These are phyloP conservation scores for Numenius arquata DNA, from an alignment of 2,113 vertebrate species.

Conservation along the genomic window DNA sequence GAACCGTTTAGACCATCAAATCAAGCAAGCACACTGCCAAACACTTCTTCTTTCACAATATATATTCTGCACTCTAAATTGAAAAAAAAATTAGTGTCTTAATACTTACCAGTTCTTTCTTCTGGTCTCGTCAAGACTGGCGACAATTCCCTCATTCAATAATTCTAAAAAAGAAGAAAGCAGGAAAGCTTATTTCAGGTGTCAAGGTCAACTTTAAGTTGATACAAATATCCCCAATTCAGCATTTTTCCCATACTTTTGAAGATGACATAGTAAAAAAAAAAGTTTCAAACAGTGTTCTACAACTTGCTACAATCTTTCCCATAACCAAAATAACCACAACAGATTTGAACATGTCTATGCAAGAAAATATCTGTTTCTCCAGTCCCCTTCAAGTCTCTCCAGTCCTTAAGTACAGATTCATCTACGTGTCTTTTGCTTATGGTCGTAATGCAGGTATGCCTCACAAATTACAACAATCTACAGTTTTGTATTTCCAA, in stretches of 20 bases:
- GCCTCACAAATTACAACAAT: background rate
- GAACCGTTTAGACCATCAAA: background rate
- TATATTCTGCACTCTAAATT: background rate
- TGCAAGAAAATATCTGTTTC: background rate
- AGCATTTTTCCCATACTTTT: background rate
- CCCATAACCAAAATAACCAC: background rate
- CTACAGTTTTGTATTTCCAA: background rate
- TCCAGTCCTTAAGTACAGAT: background rate
- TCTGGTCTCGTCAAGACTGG: background rate
- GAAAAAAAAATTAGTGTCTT: background rate
- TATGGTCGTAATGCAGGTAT: background rate
- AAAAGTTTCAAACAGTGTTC: background rate
- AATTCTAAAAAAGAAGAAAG: constrained; percentile 38
- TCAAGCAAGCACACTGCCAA: background rate
- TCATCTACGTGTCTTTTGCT: background rate
- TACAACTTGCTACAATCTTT: background rate
- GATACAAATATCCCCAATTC: background rate
- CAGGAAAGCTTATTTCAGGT: background rate
- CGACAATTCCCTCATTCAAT: background rate
- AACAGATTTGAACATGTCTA: background rate
- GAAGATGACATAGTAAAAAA: background rate
- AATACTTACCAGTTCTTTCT: constrained; percentile 39
- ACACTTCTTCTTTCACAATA: background rate
- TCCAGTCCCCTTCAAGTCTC: background rate
- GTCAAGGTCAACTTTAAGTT: background rate